phyloP scores from a whole-genome alignment of 2,888 invertebrate genomes.

The Clunio marinus region DNA sequence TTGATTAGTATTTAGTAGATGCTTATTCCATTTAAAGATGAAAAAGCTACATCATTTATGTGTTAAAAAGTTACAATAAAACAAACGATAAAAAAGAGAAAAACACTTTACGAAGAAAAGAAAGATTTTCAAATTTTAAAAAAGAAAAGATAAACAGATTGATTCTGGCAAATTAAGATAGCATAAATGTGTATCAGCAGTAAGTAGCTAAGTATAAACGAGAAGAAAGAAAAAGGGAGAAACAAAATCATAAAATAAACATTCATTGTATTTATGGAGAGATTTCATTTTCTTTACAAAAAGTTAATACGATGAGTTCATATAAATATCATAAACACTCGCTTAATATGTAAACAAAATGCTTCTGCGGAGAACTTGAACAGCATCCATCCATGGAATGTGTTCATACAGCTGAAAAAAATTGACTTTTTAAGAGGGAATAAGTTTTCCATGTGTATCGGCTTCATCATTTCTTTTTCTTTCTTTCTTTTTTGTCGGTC shows the following conservation, averaged over 20 bases:
- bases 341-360: slow-evolving; percentile 1
- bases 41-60: too few relatives aligned
- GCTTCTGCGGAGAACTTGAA: too few relatives aligned
- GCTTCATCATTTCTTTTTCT: not conserved
- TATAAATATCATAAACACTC: slow-evolving; percentile 23
- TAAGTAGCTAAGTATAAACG: too few relatives aligned
- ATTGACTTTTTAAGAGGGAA: slow-evolving; percentile 28
- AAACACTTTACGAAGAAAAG: too few relatives aligned
- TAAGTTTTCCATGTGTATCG: slow-evolving; percentile 23
- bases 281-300: not conserved
- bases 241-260: not conserved
- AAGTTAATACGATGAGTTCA: not conserved
- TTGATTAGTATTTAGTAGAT: too few relatives aligned
- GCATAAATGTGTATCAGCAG: not conserved
- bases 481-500: slow-evolving; percentile 25
- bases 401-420: slow-evolving; percentile 25
- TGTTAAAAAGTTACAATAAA: too few relatives aligned
- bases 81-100: too few relatives aligned
- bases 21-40: too few relatives aligned
- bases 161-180: not conserved
- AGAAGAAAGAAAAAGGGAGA: too few relatives aligned
- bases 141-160: not conserved
- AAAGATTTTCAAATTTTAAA: too few relatives aligned
- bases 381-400: not conserved
- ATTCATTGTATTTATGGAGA: too few relatives aligned